A percentile compares a stretch with the other conserved stretches of the same genome.
These are phyloP conservation scores for Fulmarus glacialis DNA, from an alignment of 2,113 vertebrate genomes.

Conservation along the genomic window DNA sequence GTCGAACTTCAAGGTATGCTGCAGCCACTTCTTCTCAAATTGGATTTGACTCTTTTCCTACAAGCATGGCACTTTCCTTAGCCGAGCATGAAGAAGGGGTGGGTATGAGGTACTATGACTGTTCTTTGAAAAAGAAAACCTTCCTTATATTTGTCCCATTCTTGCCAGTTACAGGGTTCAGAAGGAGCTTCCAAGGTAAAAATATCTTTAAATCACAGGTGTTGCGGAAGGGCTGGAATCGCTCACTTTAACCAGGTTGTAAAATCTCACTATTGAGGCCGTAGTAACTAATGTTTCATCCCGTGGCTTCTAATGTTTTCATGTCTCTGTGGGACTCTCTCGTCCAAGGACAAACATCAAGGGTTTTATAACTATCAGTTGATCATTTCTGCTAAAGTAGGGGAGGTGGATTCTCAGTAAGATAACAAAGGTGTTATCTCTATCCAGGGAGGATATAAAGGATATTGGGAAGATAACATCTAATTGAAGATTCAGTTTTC, in stretches of 20 bases:
- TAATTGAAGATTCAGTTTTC: slow-evolving; percentile 75
- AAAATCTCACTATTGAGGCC: slow-evolving; percentile 52
- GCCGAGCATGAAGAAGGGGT: neutral
- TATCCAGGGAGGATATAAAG: slow-evolving; percentile 77
- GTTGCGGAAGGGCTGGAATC: slow-evolving; percentile 42
- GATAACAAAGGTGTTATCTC: slow-evolving; percentile 85
- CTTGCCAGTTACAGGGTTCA: neutral
- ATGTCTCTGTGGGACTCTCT: slow-evolving; percentile 59
- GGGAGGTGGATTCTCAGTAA: slow-evolving; percentile 78
- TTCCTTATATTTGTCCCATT: neutral
- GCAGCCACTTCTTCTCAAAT: neutral
- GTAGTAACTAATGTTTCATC: slow-evolving; percentile 34
- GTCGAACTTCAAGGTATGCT: neutral
- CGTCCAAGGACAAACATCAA: slow-evolving; percentile 80
- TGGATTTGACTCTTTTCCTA: neutral
- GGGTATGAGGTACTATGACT: neutral
- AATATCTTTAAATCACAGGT: slow-evolving; percentile 56
- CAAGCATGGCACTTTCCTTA: neutral
- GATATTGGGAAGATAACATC: slow-evolving; percentile 81
- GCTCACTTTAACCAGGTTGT: slow-evolving; percentile 72
- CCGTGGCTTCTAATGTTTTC: slow-evolving; percentile 54
- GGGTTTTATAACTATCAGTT: slow-evolving; percentile 83
- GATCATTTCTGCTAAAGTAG: slow-evolving; percentile 84
- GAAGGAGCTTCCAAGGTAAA: slow-evolving; percentile 24
- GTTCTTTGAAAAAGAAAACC: neutral